Conservation (phyloP, 2,888 invertebrate species). For the Rhogogaster chlorosoma region DNA sequence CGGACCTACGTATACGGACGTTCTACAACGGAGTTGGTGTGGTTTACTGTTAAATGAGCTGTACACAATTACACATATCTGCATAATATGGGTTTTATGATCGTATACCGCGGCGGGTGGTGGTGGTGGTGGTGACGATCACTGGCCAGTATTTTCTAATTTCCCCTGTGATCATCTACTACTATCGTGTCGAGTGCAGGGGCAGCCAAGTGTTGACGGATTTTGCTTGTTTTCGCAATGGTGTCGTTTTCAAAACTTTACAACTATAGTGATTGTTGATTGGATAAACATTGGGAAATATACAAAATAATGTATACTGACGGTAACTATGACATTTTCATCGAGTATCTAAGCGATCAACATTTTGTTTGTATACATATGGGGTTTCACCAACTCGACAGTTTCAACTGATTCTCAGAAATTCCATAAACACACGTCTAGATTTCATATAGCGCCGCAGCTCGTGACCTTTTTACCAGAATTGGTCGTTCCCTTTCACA, state of each 20-base stretch:
- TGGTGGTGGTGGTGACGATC: background rate
- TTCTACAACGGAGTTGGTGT: background rate
- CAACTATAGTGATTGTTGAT: background rate
- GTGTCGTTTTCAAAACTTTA: background rate
- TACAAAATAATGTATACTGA: constrained; percentile 67
- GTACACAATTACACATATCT: background rate
- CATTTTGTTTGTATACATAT: background rate
- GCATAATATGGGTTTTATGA: background rate
- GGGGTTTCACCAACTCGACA: background rate
- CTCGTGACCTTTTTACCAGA: background rate
- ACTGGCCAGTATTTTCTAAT: constrained; percentile 37
- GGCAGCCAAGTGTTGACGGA: background rate
- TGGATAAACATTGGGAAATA: constrained; percentile 43
- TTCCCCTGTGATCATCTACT: background rate
- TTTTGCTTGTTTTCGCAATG: constrained; percentile 11
- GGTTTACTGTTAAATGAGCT: background rate
- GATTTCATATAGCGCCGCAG: background rate
- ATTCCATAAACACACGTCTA: background rate
- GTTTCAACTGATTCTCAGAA: background rate
- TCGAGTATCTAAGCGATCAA: background rate
- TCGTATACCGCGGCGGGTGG: constrained; percentile 17
- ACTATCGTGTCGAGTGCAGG: constrained; percentile 8
- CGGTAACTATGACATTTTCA: constrained; percentile 63
- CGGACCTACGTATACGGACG: background rate
- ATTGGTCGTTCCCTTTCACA: background rate